These are phyloP conservation scores for Umimayanthus chanpuru DNA, from an alignment of 92 coral and sea anemone species.

Conservation along the genomic window DNA sequence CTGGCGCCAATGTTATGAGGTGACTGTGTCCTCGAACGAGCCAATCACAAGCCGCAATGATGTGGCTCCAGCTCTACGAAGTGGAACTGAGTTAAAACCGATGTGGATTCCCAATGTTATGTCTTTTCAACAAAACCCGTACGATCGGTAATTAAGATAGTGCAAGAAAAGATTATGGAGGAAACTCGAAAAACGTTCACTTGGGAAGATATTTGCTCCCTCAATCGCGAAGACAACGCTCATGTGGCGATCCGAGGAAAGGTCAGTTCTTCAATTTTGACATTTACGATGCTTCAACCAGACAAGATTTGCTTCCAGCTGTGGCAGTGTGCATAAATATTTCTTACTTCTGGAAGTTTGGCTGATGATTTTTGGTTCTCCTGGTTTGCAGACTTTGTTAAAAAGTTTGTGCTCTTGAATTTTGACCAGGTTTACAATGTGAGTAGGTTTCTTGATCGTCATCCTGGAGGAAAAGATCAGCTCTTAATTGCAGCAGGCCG, in stretches of 20 bases:
- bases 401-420: background rate
- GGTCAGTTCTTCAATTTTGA: constrained; percentile 40
- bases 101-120: no score
- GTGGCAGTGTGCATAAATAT: no score
- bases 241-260: constrained; percentile 83
- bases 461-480: constrained; percentile 92
- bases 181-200: constrained; percentile 66
- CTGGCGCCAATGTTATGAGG: background rate
- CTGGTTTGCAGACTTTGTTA: background rate
- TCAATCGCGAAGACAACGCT: constrained; percentile 71
- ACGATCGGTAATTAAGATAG: background rate
- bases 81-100: no score
- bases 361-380: no score
- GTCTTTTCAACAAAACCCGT: background rate
- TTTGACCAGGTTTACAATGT: constrained; percentile 78
- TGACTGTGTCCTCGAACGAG: background rate
- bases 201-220: constrained; percentile 74
- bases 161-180: background rate
- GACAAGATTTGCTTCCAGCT: background rate
- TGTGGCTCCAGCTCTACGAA: background rate
- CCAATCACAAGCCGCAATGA: constrained; percentile 48
- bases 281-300: background rate
- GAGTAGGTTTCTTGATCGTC: constrained; percentile 75
- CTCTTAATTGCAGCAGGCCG: constrained; percentile 83
- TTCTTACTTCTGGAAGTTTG: background rate